A percentile compares a stretch with the other conserved stretches of the same genome.
Conservation (phyloP, 37 sponge, comb jelly and placozoan species). For the Sycon ciliatum region DNA sequence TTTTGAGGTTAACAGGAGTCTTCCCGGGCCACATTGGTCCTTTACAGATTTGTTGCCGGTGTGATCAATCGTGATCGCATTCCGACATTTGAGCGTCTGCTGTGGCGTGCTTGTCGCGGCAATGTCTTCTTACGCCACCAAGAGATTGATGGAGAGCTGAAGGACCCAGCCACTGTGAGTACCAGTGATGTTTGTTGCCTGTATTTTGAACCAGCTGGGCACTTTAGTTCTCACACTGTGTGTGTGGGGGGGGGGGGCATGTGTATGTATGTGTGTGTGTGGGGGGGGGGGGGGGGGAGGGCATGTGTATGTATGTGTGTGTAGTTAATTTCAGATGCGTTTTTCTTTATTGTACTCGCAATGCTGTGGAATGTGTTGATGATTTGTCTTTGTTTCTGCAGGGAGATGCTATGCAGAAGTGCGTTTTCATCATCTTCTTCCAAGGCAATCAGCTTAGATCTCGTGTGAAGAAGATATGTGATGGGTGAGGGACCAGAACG, state of each 20-base stretch:
- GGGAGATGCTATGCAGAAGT: conserved; percentile 73
- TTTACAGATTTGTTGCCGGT: conserved; percentile 98
- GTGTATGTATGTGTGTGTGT: too few species aligned
- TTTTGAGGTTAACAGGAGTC: too few species aligned
- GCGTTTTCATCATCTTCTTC: conserved; percentile 95
- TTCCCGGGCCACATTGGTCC: too few species aligned
- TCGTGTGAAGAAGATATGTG: conserved; percentile 95
- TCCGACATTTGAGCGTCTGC: conserved; percentile 81
- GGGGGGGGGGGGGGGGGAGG: too few species aligned
- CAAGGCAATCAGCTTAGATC: conserved; percentile 91
- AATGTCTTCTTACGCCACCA: conserved; percentile 88
- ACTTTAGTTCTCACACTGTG: too few species aligned
- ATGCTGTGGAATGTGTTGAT: background rate
- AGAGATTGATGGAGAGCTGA: conserved; percentile 64
- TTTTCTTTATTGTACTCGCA: background rate
- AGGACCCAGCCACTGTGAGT: conserved; percentile 87
- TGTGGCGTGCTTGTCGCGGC: conserved; percentile 98
- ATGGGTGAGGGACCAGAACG: conserved; percentile 91
- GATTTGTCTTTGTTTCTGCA: conserved; percentile 33
- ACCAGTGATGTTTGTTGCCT: too few species aligned
- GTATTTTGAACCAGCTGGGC: too few species aligned
- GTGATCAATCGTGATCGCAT: conserved; percentile 79
- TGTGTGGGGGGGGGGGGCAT: too few species aligned
- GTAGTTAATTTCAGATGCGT: background rate
- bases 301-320: too few species aligned